Evolutionary conservation across 1,140 invertebrate genomes (phyloP).

Genomic region (Metaphire vulgaris): DNA sequence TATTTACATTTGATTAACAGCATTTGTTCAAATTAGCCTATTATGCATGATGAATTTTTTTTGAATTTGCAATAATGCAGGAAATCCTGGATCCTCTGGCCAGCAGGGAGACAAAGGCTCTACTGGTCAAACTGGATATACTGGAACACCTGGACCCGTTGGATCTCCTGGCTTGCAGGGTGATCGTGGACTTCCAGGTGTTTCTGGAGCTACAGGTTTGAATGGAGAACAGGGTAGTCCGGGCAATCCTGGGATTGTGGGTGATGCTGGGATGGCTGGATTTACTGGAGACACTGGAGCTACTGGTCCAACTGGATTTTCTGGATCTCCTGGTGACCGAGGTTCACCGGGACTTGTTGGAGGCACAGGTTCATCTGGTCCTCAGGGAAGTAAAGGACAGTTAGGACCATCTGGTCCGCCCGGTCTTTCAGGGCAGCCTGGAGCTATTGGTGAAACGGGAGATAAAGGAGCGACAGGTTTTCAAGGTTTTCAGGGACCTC

Average conservation of each 20-base stretch:
- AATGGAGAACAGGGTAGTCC: not conserved
- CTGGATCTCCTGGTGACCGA: slow-evolving; percentile 2
- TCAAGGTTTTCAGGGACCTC: slow-evolving; percentile 58
- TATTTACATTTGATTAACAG: too few relatives aligned
- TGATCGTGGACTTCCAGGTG: not conserved
- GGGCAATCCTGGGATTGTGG: not conserved
- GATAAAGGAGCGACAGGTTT: slow-evolving; percentile 16
- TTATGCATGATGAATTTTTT: too few relatives aligned
- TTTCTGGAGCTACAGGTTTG: not conserved
- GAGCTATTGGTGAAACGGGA: slow-evolving; percentile 15
- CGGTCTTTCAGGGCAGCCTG: slow-evolving; percentile 5
- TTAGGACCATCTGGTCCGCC: slow-evolving; percentile 12
- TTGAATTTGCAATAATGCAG: too few relatives aligned
- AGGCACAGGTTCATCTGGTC: slow-evolving; percentile 1
- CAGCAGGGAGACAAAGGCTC: not conserved
- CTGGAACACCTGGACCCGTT: not conserved
- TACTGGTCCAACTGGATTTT: slow-evolving; percentile 12
- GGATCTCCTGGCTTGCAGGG: slow-evolving; percentile 1
- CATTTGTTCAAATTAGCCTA: too few relatives aligned
- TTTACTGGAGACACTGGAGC: slow-evolving; percentile 13
- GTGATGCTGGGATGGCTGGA: slow-evolving; percentile 6
- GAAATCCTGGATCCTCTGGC: not conserved
- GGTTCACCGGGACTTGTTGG: not conserved
- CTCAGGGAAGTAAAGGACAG: slow-evolving; percentile 18
- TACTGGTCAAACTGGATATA: not conserved